Conservation (phyloP, 2,113 vertebrate species). For the rabbit (Oryctolagus cuniculus) region DNA sequence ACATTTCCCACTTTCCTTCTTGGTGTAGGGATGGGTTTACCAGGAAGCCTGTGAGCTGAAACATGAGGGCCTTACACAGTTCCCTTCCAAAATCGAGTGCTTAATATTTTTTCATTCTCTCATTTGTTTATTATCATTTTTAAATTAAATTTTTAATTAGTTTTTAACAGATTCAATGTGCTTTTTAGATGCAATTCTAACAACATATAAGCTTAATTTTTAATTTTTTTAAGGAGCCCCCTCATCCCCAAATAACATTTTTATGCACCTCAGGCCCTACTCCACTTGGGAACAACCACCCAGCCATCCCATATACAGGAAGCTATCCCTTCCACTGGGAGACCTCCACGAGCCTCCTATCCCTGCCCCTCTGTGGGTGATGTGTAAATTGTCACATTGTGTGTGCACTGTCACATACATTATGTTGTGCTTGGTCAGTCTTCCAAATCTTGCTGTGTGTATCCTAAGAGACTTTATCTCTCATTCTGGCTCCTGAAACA, state of each 20-base stretch:
- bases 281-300: not conserved
- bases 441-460: not conserved
- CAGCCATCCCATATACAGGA: not conserved
- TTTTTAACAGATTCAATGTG: no score
- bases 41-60: not conserved
- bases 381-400: not conserved
- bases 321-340: not conserved
- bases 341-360: not conserved
- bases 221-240: not conserved
- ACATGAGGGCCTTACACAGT: not conserved
- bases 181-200: not conserved
- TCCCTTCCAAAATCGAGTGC: not conserved
- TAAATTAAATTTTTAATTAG: no score
- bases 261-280: not conserved
- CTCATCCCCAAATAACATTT: not conserved
- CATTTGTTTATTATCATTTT: no score
- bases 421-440: not conserved
- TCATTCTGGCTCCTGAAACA: constrained; percentile 9
- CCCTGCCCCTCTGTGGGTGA: not conserved
- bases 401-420: not conserved
- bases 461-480: constrained; percentile 24
- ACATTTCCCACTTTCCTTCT: not conserved
- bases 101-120: not conserved
- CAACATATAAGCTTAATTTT: no score
- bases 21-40: not conserved